Evolutionary conservation across 2,888 invertebrate genomes (phyloP), one percentile per base, ranked within the genome.

Genomic region (Platycheirus albimanus): DNA sequence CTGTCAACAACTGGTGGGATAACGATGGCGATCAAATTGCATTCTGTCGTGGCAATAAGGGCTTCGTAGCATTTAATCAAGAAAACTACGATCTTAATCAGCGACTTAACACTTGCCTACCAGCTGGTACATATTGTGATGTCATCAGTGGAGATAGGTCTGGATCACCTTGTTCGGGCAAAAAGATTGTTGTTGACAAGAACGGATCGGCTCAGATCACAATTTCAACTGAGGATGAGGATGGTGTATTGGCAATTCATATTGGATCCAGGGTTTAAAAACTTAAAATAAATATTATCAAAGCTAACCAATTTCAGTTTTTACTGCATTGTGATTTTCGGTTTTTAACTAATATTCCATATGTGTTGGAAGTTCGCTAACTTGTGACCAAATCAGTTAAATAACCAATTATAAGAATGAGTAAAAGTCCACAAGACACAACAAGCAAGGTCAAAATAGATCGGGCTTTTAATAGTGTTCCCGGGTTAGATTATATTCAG

Each of bases 71-170:
- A 7, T 94, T 97, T 87, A 97, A 96, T 87, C 93, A 92, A 45
- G 95, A 95, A 17, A 92, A 91, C 86, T 87, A 84, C 36, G 93
- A 94, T 86, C 87, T 96, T 36, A 93, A 93, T 70, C 91, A 92
- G 85, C 92, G 89, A 1, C 85, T 89, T 0, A 90, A 94, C 91
- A 95, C 95, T 0, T 94, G 94, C 71, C 92, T 97, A 11, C 94
- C 96, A 3, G 91, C 94, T 56, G 97, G 98, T 33, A 92, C 88
- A 0, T 98, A 98, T 90, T 98, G 98, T 88, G 97, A 98, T 90
- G 92, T 98, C 13, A 96, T 97, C 85, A 94, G 95, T 15, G 97
- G 97, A 0, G 87, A 90, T 10, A 92, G 92, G 87, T 88, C 87
- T 38, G 88, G 87, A 20, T 87, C 87, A 10, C 69, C 78, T 30